Evolutionary conservation across 2,797 vertebrate genomes (phyloP).

Genomic region (Falco novaeseelandiae): DNA sequence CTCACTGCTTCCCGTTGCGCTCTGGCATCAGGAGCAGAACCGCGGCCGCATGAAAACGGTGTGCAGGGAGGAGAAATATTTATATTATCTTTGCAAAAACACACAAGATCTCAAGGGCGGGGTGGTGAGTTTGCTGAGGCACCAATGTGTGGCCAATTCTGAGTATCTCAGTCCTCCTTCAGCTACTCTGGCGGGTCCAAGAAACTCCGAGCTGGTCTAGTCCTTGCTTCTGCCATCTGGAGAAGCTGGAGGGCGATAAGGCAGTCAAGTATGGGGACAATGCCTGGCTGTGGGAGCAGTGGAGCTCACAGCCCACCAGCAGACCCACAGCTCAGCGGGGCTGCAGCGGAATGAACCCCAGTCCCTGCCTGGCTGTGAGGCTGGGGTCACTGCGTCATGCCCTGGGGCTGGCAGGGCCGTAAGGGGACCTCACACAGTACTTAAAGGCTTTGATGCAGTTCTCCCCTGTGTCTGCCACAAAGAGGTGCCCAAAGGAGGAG

Average conservation of each 20-base stretch:
- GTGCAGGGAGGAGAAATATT: not conserved
- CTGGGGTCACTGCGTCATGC: not conserved
- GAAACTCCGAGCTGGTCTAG: not conserved
- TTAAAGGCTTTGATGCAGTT: constrained; percentile 69
- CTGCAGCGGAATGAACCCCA: not conserved
- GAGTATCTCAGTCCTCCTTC: not conserved
- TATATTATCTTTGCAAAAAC: not conserved
- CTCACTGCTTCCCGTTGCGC: not conserved
- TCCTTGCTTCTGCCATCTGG: not conserved
- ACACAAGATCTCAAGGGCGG: rapidly evolving
- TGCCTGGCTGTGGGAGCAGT: not conserved
- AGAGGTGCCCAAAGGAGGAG: constrained; percentile 59
- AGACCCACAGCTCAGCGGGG: not conserved
- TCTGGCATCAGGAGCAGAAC: not conserved
- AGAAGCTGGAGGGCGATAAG: not conserved
- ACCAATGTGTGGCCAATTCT: rapidly evolving
- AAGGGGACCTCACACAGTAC: constrained; percentile 30
- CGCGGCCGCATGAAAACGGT: rapidly evolving
- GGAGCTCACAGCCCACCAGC: not conserved
- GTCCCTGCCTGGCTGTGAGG: not conserved
- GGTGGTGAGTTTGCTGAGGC: not conserved
- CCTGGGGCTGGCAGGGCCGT: not conserved
- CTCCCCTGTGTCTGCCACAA: constrained; percentile 63
- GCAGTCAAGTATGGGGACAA: not conserved
- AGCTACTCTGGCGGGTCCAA: not conserved